Percentiles rank a stretch among this genome's conserved stretches.
Evolutionary conservation across 1,140 invertebrate species (phyloP).

Genomic region (Amyelois transitella): DNA sequence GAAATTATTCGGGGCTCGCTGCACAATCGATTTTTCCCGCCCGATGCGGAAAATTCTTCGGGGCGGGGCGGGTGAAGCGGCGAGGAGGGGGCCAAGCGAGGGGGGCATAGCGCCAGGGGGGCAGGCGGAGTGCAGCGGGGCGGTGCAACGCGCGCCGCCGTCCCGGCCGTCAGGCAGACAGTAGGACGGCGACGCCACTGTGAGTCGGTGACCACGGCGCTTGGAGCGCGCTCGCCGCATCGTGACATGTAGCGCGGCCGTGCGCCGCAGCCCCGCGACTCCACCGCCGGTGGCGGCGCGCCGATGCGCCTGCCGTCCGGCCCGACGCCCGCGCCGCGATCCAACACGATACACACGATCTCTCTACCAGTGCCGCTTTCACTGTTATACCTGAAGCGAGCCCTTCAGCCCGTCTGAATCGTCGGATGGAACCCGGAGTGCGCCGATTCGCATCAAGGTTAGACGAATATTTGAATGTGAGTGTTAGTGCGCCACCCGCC

Average conservation of each 20-base stretch:
- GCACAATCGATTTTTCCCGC: constrained; percentile 71
- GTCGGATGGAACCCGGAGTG: constrained; percentile 71
- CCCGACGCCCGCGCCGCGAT: constrained; percentile 25
- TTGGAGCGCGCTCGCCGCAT: constrained; percentile 62
- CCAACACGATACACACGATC: constrained; percentile 28
- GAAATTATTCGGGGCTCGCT: constrained; percentile 70
- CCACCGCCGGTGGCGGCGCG: constrained; percentile 61
- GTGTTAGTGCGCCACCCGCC: constrained; percentile 60
- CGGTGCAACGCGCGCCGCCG: constrained; percentile 65
- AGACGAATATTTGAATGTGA: constrained; percentile 69
- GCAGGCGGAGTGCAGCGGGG: constrained; percentile 65
- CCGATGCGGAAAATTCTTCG: constrained; percentile 70
- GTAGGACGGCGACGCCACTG: constrained; percentile 69
- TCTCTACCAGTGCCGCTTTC: constrained; percentile 41
- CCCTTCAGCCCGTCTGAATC: constrained; percentile 60
- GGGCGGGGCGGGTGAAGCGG: constrained; percentile 57
- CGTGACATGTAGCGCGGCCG: constrained; percentile 68
- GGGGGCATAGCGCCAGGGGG: constrained; percentile 46
- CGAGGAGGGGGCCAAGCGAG: constrained; percentile 27
- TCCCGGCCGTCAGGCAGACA: constrained; percentile 62
- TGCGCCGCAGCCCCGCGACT: constrained; percentile 61
- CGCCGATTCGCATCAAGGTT: constrained; percentile 72
- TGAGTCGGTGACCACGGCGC: constrained; percentile 66
- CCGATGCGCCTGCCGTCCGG: constrained; percentile 54
- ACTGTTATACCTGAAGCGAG: constrained; percentile 56